phyloP scores from a whole-genome alignment of 2,113 vertebrate genomes.

The Petroica traversi region DNA sequence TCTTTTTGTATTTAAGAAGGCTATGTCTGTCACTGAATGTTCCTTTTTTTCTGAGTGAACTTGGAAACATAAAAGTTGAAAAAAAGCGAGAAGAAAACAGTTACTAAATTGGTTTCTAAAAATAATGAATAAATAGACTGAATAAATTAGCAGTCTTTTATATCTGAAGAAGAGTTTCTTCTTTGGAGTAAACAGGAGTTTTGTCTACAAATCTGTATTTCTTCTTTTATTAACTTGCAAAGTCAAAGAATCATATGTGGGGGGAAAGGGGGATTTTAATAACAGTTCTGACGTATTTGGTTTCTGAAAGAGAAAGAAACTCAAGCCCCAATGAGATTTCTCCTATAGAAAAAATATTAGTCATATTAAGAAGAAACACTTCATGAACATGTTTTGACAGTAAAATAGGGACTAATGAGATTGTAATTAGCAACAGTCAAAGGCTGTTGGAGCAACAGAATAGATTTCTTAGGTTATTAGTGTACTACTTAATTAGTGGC shows the following conservation, averaged over 20 bases:
- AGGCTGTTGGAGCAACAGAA: slow-evolving; percentile 47
- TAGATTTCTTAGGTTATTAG: slow-evolving; percentile 42
- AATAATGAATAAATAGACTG: background rate
- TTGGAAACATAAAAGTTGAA: background rate
- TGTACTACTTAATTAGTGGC: slow-evolving; percentile 63
- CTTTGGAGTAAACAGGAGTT: background rate
- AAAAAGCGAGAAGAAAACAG: background rate
- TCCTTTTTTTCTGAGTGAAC: background rate
- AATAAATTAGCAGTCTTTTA: background rate
- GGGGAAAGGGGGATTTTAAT: background rate
- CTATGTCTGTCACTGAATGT: background rate
- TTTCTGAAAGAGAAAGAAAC: slow-evolving; percentile 16
- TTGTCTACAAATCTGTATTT: background rate
- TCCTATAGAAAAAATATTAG: background rate
- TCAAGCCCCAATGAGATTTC: background rate
- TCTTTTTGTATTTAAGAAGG: background rate
- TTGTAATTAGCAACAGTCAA: slow-evolving; percentile 53
- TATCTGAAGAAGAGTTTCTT: background rate
- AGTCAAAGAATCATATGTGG: background rate
- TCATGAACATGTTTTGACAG: slow-evolving; percentile 20
- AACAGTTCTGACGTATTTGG: background rate
- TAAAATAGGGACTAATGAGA: slow-evolving; percentile 47
- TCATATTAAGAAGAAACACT: background rate
- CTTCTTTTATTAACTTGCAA: background rate
- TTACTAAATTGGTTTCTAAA: background rate